Conservation (phyloP, 2,888 invertebrate genomes). For the Chrysolina haemoptera region DNA sequence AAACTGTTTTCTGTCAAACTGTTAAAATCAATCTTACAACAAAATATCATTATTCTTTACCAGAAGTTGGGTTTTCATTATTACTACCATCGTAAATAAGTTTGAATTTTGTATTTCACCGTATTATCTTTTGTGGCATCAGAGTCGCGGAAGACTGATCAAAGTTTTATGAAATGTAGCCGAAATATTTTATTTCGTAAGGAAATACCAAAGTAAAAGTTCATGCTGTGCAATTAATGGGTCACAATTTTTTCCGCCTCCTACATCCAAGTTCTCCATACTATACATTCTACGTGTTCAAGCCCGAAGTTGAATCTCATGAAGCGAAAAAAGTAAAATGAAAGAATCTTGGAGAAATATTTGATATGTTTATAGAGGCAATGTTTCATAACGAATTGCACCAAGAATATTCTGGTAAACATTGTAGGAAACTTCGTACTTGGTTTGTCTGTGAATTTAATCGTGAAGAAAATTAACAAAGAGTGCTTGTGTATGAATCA, state of each 20-base stretch:
- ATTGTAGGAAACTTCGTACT: too few relatives aligned
- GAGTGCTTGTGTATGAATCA: too few relatives aligned
- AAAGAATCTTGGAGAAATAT: neutral
- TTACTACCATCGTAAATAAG: too few relatives aligned
- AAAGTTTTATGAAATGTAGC: conserved; percentile 14
- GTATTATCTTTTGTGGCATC: neutral
- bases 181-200: neutral
- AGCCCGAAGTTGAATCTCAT: neutral
- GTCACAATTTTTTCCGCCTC: conserved; percentile 15
- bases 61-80: too few relatives aligned
- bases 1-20: too few relatives aligned
- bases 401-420: too few relatives aligned
- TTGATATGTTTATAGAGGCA: too few relatives aligned
- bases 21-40: too few relatives aligned
- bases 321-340: neutral
- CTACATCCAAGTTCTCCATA: neutral
- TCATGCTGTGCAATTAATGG: conserved; percentile 20
- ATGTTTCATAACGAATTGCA: too few relatives aligned
- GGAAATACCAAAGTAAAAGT: conserved; percentile 4
- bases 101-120: neutral
- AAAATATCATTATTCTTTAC: too few relatives aligned
- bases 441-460: too few relatives aligned
- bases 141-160: conserved; percentile 13
- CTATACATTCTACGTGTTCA: neutral
- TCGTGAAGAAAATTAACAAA: too few relatives aligned